Conservation (phyloP, 2,113 vertebrate species). For the Oceanites oceanicus region DNA sequence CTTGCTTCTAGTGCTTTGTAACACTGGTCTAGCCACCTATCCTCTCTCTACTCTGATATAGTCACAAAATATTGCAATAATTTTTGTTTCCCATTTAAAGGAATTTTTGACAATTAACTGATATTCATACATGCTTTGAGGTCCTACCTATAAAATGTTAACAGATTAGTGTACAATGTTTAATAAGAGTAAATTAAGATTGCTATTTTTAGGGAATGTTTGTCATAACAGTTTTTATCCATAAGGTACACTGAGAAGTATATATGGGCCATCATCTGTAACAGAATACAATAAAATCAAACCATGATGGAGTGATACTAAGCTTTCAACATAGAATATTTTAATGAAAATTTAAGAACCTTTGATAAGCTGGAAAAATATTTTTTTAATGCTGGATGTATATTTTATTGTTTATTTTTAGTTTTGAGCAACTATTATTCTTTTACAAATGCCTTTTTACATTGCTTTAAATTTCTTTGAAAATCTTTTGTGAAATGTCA, state of each 20-base stretch:
- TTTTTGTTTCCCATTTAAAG: background rate
- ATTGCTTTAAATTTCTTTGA: background rate
- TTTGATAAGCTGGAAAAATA: background rate
- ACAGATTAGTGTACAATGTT: background rate
- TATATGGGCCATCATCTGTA: background rate
- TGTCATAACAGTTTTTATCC: background rate
- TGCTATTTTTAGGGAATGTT: background rate
- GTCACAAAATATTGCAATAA: background rate
- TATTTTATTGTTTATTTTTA: background rate
- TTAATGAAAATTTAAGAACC: background rate
- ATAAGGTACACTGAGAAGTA: slow-evolving; percentile 31
- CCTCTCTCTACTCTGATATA: background rate
- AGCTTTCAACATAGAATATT: background rate
- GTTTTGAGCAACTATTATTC: background rate
- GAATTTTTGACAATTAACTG: background rate
- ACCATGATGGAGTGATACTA: background rate
- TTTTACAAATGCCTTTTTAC: background rate
- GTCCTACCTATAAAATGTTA: background rate
- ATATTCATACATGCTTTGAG: background rate
- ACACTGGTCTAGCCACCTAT: background rate
- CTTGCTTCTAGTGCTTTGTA: background rate
- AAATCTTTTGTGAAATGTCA: background rate
- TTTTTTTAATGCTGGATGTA: no score
- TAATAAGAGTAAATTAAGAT: background rate
- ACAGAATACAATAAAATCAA: background rate